Evolutionary conservation across 2,113 vertebrate genomes (phyloP), one percentile per base, ranked within the genome.

Genomic region (Colius striatus): DNA sequence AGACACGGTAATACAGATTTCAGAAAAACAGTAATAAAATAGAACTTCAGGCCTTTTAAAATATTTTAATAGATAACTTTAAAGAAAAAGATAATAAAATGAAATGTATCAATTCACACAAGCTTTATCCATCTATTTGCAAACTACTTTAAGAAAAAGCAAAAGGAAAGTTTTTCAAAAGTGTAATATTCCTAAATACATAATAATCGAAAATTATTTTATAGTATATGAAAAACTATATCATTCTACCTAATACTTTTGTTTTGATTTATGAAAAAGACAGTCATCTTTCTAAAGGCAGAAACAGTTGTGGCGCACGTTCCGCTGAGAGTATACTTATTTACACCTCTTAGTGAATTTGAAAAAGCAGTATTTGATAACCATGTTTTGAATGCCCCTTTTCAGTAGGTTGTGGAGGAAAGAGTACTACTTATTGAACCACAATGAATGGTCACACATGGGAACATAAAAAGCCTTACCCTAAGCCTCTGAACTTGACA

Each of bases 401-500:
- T 90, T 51, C 47, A 79, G 25, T 30, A 29, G 10, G 25, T 47
- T 84, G 38, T 13, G 17, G 17, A 91, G 47, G 27, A 94, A 14
- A 16, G 32, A 77, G 36, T 21, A 87, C 38, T 41, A 41, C 38
- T 41, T 12, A 41, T 12, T 41, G 12, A 41, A 41, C 38, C 38
- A 41, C 38, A 41, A 65, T 57, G 34, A 90, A 89, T 32, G 13
- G 34, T 65, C 17, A 43, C 26, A 22, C 6, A 79, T 26, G 61
- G 47, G 30, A 94, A 50, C 41, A 94, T 36, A 90, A 22, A 43
- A 91, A 73, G n/a, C 94, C 98, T 98, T 98, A 99, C 99, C 97
- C 99, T 98, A 65, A 99, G 98, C 89, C 99, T 98, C n/a, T 99
- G 98, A 82, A 99, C 94, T 92, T 99, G 99, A 78, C 99, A 97